Conservation (phyloP, 2,113 vertebrate species). For the Lycocorax pyrrhopterus region DNA sequence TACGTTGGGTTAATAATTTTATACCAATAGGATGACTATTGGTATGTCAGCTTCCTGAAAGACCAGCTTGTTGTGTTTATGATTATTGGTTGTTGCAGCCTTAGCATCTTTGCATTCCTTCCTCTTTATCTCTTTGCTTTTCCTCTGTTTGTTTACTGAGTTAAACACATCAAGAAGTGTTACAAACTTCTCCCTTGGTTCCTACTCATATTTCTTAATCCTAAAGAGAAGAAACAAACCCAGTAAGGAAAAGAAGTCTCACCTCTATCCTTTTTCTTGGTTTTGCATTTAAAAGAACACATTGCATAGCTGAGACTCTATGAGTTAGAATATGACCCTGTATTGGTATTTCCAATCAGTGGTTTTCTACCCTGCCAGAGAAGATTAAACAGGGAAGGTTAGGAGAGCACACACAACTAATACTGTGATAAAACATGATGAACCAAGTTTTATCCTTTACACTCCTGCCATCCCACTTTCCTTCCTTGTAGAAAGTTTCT, state of each 20-base stretch:
- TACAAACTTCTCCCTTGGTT: background rate
- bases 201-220: background rate
- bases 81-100: background rate
- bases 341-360: background rate
- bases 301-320: background rate
- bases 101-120: background rate
- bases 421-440: background rate
- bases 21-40: background rate
- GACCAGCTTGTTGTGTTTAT: background rate
- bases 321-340: background rate
- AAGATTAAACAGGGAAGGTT: background rate
- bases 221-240: background rate
- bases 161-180: background rate
- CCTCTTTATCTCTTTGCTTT: background rate
- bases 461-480: background rate
- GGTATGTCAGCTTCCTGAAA: background rate
- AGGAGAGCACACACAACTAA: background rate
- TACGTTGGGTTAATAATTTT: background rate
- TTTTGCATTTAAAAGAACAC: background rate
- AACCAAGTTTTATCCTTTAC: background rate
- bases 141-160: background rate
- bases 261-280: background rate
- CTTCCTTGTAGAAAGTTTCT: background rate
- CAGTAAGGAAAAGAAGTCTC: background rate
- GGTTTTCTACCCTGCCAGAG: background rate